These are phyloP conservation scores for Diarsia brunnea DNA, from an alignment of 2,888 invertebrate genomes.

Conservation along the genomic window DNA sequence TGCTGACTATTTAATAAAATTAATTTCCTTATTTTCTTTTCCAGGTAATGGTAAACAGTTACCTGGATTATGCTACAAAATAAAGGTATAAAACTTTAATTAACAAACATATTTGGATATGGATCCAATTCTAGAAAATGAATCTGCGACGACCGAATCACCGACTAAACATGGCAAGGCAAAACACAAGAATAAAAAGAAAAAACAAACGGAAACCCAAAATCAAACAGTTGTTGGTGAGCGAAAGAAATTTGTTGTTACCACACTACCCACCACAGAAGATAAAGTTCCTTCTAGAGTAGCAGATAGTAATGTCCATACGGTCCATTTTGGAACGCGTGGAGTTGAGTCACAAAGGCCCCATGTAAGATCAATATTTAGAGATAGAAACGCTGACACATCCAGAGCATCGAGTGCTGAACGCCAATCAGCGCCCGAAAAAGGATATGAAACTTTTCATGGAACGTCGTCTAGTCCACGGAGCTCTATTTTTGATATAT, in stretches of 20 bases:
- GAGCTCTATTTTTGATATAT: conserved; percentile 89
- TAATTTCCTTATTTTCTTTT: conserved; percentile 71
- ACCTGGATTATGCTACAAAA: conserved; percentile 81
- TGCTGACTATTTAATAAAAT: not conserved
- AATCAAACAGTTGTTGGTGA: conserved; percentile 87
- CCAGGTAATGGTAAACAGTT: conserved; percentile 78
- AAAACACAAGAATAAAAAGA: conserved; percentile 87
- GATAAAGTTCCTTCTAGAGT: conserved; percentile 81
- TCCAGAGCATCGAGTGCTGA: conserved; percentile 86
- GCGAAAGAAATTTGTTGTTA: conserved; percentile 86
- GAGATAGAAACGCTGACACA: conserved; percentile 81
- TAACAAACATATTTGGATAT: conserved; percentile 76
- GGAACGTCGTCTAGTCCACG: conserved; percentile 88
- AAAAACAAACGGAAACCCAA: conserved; percentile 79
- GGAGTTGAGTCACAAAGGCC: conserved; percentile 88
- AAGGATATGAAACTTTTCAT: conserved; percentile 89
- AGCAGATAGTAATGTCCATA: conserved; percentile 85
- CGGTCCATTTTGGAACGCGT: conserved; percentile 88
- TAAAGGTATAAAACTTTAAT: conserved; percentile 76
- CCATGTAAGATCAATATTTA: conserved; percentile 87
- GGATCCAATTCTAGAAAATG: conserved; percentile 90
- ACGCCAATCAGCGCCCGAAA: conserved; percentile 79
- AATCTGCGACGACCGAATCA: conserved; percentile 84
- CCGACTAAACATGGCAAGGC: conserved; percentile 85
- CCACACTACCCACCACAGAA: conserved; percentile 82